Evolutionary conservation across 2,113 vertebrate genomes (phyloP).

Genomic region (Catharus fuscescens): DNA sequence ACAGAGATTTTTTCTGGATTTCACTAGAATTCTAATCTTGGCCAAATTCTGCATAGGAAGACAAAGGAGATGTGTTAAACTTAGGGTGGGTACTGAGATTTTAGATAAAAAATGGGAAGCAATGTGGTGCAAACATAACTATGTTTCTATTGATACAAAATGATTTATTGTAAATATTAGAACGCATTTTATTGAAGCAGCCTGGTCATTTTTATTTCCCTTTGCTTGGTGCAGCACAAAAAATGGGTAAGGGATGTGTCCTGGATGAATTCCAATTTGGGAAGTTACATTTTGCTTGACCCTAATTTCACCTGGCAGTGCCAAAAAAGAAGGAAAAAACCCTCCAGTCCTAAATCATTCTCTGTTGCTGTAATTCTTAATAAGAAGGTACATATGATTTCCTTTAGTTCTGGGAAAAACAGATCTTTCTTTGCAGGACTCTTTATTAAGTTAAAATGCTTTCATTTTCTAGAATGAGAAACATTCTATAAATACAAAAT

Average conservation of each 20-base stretch:
- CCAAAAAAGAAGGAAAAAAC: neutral
- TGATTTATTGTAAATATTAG: conserved; percentile 13
- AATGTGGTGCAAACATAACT: neutral
- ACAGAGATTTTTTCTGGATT: neutral
- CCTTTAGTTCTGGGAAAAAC: neutral
- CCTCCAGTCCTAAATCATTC: neutral
- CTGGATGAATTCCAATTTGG: neutral
- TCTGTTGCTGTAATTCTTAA: neutral
- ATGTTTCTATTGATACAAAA: neutral
- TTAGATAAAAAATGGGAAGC: neutral
- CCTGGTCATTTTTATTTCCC: neutral
- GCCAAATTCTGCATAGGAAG: neutral
- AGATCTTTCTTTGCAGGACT: neutral
- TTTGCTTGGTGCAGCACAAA: neutral
- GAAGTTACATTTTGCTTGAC: conserved; percentile 23
- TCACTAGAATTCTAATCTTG: neutral
- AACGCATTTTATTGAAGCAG: neutral
- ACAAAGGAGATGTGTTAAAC: neutral
- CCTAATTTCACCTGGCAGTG: neutral
- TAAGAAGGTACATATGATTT: neutral
- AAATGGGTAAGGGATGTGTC: neutral
- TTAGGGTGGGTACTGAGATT: neutral
- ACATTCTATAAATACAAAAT: neutral
- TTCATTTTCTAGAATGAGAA: conserved; percentile 2
- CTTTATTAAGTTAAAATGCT: neutral